These are phyloP conservation scores for Hassar affinis DNA, from an alignment of 2,113 vertebrate genomes.

Conservation along the genomic window DNA sequence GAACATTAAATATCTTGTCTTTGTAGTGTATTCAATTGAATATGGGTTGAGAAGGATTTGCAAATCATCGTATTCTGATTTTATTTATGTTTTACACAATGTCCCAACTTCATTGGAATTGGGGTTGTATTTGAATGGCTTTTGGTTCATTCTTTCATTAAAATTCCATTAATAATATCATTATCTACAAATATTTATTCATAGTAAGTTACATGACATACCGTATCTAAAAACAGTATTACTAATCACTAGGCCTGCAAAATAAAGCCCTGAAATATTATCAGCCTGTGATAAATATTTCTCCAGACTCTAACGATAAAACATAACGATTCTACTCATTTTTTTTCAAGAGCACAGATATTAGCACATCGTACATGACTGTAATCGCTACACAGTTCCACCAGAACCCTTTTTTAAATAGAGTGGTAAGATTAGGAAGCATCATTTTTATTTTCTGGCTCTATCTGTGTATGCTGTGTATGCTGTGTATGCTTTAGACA, in stretches of 20 bases:
- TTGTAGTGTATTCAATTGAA: too few relatives aligned
- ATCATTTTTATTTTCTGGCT: neutral
- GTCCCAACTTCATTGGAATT: too few relatives aligned
- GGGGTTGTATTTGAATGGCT: too few relatives aligned
- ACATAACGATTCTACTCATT: neutral
- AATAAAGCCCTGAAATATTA: neutral
- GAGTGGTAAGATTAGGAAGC: neutral
- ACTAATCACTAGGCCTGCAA: too few relatives aligned
- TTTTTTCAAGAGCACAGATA: neutral
- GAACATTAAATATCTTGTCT: too few relatives aligned
- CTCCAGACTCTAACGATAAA: neutral
- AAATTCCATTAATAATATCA: too few relatives aligned
- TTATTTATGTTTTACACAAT: too few relatives aligned
- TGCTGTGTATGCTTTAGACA: too few relatives aligned
- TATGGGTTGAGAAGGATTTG: too few relatives aligned
- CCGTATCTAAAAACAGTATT: too few relatives aligned
- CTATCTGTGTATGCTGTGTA: too few relatives aligned
- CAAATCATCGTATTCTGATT: too few relatives aligned
- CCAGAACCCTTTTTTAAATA: neutral
- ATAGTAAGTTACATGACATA: neutral
- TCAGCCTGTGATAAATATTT: neutral
- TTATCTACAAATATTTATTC: neutral
- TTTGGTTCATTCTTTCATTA: neutral
- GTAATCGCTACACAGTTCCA: neutral
- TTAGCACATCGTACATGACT: neutral